Evolutionary conservation across 2,113 vertebrate genomes (phyloP), one percentile per base, ranked within the genome.

Genomic region (Cyprinodon tularosa): DNA sequence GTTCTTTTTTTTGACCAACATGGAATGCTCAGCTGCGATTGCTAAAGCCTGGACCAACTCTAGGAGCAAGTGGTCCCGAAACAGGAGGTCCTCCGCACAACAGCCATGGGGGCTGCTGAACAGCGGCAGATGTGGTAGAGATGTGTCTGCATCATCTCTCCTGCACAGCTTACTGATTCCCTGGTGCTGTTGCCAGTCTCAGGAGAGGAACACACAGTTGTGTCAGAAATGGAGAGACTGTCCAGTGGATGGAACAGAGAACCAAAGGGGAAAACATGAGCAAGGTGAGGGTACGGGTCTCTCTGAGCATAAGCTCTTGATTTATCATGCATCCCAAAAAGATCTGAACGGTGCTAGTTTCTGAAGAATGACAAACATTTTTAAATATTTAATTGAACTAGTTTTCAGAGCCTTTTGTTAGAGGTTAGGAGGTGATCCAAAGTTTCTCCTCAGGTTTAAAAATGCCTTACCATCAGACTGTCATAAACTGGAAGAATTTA

Each of bases 21-120:
- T 92, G 91, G 91, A 92, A 80, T 91, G 91, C 86, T 86, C 87
- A 3, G 87, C 88, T 17, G 76, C 77, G 22, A 67, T 91, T 81
- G 79, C 90, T 67, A 92, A 91, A 83, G 80, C 82, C 0, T 90
- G 90, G 0, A 78, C 81, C 72, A 87, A 84, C 70, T 85, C 87
- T 20, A 81, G 87, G 29, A 36, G 62, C 20, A 85, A 87, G 63
- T 88, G 87, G 78, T 84, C 86, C 39, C 44, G 83, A 5, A 76
- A 72, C 0, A 11, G 72, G 70, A 83, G 79, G 11, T 69, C 85
- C 3, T 63, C 63, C 0, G 3, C 22, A 15, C 61, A 59, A 29
- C 81, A 60, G 12, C 61, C 42, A 0, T 72, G 83, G 85, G 74
- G 77, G 14, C 67, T 11, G 6, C 29, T 11, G 1, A 63, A 59